Conservation (phyloP, 2,888 invertebrate species). For the Tachina lurida region DNA sequence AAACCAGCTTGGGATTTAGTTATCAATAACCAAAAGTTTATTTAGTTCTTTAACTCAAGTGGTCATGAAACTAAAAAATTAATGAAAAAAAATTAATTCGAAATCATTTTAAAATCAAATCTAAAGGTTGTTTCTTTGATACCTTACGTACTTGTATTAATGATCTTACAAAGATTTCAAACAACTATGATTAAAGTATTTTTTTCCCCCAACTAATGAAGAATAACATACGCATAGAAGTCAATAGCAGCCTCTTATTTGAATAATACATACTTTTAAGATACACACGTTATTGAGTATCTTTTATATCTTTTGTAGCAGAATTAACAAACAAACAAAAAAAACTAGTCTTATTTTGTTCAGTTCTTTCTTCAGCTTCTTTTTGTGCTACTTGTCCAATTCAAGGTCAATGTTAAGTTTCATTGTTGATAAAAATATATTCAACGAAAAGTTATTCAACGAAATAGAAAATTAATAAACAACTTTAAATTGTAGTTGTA, state of each 20-base stretch:
- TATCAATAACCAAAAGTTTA: not conserved
- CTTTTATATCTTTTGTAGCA: not conserved
- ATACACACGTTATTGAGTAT: too few species aligned
- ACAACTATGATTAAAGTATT: not conserved
- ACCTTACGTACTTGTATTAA: not conserved
- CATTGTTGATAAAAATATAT: constrained; percentile 20
- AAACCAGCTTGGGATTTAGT: constrained; percentile 20
- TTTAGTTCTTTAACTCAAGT: not conserved
- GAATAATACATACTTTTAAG: not conserved
- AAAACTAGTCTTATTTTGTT: constrained; percentile 1
- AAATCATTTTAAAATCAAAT: constrained; percentile 20
- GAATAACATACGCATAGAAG: not conserved
- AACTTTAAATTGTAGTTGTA: constrained; percentile 8
- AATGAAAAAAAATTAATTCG: not conserved
- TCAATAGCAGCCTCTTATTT: not conserved
- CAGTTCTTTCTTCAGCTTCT: constrained; percentile 16
- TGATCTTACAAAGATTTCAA: not conserved
- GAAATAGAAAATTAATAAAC: constrained; percentile 8
- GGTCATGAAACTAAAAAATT: not conserved
- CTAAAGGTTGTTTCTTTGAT: not conserved
- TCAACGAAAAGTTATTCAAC: constrained; percentile 5
- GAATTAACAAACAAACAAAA: too few species aligned
- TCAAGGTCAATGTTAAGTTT: constrained; percentile 50
- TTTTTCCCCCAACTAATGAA: not conserved
- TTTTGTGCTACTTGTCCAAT: not conserved